These are phyloP conservation scores for Schizaphis graminum DNA, from an alignment of 2,888 invertebrate genomes.

Conservation along the genomic window DNA sequence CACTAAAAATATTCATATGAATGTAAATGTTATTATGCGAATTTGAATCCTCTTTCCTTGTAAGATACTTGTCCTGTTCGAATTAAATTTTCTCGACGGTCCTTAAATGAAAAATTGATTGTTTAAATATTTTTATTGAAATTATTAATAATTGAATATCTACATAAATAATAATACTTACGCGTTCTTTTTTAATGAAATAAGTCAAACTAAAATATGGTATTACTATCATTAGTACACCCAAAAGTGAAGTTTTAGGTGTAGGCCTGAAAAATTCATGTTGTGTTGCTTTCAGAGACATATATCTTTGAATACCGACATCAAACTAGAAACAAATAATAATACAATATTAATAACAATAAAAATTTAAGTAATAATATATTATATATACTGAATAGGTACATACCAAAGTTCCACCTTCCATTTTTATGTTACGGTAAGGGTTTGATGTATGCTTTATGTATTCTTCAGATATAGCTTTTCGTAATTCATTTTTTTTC, in stretches of 20 bases:
- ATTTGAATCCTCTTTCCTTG: constrained; percentile 81
- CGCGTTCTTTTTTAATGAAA: constrained; percentile 70
- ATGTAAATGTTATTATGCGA: constrained; percentile 69
- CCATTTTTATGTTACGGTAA: constrained; percentile 76
- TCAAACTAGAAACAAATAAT: constrained; percentile 80
- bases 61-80: constrained; percentile 83
- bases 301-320: constrained; percentile 81
- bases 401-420: constrained; percentile 82
- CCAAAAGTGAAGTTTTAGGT: constrained; percentile 74
- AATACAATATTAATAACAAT: constrained; percentile 13
- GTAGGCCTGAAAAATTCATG: constrained; percentile 80
- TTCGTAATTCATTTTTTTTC: constrained; percentile 77
- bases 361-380: background rate
- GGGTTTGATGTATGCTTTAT: constrained; percentile 81
- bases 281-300: constrained; percentile 79
- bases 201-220: constrained; percentile 76
- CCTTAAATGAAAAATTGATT: constrained; percentile 68
- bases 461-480: constrained; percentile 79
- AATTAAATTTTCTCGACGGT: constrained; percentile 74
- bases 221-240: constrained; percentile 73
- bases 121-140: background rate
- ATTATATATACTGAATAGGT: background rate
- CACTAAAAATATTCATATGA: constrained; percentile 44
- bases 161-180: background rate
- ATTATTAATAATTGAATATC: background rate